Evolutionary conservation across 2,888 invertebrate species (phyloP).

Genomic region (Erpobdella octoculata): DNA sequence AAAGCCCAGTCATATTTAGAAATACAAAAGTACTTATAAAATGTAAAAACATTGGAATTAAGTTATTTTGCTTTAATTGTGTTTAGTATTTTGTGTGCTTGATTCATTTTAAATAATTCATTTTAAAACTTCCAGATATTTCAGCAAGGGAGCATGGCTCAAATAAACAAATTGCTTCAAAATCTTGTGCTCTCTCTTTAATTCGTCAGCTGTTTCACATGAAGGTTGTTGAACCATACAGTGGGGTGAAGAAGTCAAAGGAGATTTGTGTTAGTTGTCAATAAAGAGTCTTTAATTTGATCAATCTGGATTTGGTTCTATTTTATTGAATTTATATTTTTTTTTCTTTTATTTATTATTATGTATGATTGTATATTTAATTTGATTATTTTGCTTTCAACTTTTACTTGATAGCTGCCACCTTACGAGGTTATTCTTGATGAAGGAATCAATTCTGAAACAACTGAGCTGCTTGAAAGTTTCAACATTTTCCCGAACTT

Average conservation of each 20-base stretch:
- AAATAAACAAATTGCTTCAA: slow-evolving; percentile 90
- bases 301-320: too few relatives aligned
- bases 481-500: background rate
- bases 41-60: background rate
- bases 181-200: slow-evolving; percentile 87
- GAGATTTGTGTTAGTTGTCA: slow-evolving; percentile 55
- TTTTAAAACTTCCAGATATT: slow-evolving; percentile 52
- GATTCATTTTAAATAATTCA: background rate
- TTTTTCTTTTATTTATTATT: too few relatives aligned
- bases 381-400: too few relatives aligned
- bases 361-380: too few relatives aligned
- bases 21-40: too few relatives aligned
- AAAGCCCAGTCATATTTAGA: too few relatives aligned
- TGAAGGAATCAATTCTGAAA: background rate
- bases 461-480: background rate
- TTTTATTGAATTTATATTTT: background rate
- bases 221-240: slow-evolving; percentile 80
- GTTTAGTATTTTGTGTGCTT: background rate
- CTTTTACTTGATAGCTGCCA: background rate
- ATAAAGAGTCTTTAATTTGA: too few relatives aligned
- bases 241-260: slow-evolving; percentile 63
- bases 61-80: background rate
- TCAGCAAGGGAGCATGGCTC: slow-evolving; percentile 83
- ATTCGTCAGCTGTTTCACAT: slow-evolving; percentile 89
- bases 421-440: background rate